These are phyloP conservation scores for Ptilodon capucinus DNA, from an alignment of 2,888 invertebrate genomes.

Conservation along the genomic window DNA sequence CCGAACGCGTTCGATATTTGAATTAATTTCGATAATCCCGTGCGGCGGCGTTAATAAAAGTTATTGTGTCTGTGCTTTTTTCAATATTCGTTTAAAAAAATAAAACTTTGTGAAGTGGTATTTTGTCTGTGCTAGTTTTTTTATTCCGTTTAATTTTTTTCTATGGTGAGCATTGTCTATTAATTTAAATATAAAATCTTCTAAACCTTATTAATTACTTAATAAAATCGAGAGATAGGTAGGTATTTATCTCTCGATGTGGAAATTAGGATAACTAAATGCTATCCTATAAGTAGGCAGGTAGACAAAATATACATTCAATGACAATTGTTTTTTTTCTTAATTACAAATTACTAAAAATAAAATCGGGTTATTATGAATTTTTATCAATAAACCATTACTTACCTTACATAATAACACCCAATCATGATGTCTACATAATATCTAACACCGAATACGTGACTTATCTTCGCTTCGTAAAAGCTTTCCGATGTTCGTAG, in stretches of 20 bases:
- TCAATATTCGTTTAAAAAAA: constrained; percentile 16
- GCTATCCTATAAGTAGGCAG: too few relatives aligned
- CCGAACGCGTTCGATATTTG: constrained; percentile 37
- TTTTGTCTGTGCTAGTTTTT: constrained; percentile 18
- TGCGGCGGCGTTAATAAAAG: constrained; percentile 23
- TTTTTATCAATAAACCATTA: not conserved
- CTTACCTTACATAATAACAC: not conserved
- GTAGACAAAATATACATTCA: too few relatives aligned
- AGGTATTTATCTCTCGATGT: too few relatives aligned
- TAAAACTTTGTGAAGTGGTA: constrained; percentile 23
- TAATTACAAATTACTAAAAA: too few relatives aligned
- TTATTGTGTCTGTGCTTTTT: constrained; percentile 26
- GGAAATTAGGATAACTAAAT: too few relatives aligned
- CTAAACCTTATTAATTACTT: too few relatives aligned
- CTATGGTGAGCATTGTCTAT: constrained; percentile 14
- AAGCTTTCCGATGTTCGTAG: constrained; percentile 3
- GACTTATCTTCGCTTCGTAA: constrained; percentile 1
- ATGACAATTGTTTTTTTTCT: too few relatives aligned
- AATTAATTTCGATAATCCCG: constrained; percentile 26
- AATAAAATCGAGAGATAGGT: too few relatives aligned
- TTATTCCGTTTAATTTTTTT: not conserved
- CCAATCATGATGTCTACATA: not conserved
- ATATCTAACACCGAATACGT: not conserved
- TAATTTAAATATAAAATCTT: too few relatives aligned
- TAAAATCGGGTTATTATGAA: too few relatives aligned